Evolutionary conservation across 2,797 vertebrate genomes (phyloP).

Genomic region (Typhlichthys eigenmanni): DNA sequence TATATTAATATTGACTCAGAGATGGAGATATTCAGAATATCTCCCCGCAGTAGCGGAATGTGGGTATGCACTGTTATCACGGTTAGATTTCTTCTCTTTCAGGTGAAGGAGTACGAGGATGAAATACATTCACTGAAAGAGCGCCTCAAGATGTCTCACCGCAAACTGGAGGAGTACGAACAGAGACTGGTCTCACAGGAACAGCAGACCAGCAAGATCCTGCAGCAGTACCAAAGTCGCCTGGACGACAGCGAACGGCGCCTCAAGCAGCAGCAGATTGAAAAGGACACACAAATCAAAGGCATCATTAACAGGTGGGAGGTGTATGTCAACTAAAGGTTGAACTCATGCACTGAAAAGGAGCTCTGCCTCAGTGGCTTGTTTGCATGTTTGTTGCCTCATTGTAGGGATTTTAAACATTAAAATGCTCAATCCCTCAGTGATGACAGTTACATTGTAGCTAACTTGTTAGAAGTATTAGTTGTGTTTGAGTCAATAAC

Average conservation of each 20-base stretch:
- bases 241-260: slow-evolving; percentile 94
- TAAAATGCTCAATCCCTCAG: too few species aligned
- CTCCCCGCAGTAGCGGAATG: too few species aligned
- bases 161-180: slow-evolving; percentile 96
- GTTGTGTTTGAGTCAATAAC: too few species aligned
- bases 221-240: slow-evolving; percentile 92
- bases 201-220: slow-evolving; percentile 93
- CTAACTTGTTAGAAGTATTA: too few species aligned
- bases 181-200: slow-evolving; percentile 88
- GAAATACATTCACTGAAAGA: slow-evolving; percentile 95
- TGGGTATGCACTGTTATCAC: background rate
- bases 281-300: slow-evolving; percentile 96
- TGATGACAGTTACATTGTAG: too few species aligned
- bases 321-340: background rate
- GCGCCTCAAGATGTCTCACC: slow-evolving; percentile 93
- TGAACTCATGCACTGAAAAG: slow-evolving; percentile 9
- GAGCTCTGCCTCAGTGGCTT: background rate
- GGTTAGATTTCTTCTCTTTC: slow-evolving; percentile 28
- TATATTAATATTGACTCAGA: background rate
- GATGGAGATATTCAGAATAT: too few species aligned
- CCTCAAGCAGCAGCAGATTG: slow-evolving; percentile 90
- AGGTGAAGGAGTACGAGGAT: slow-evolving; percentile 96
- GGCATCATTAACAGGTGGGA: slow-evolving; percentile 95
- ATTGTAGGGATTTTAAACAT: too few species aligned
- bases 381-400: too few species aligned